A percentile compares a stretch with the other conserved stretches of the same genome.
Conservation (phyloP, 2,888 invertebrate genomes). For the Folsomia manolachei region DNA sequence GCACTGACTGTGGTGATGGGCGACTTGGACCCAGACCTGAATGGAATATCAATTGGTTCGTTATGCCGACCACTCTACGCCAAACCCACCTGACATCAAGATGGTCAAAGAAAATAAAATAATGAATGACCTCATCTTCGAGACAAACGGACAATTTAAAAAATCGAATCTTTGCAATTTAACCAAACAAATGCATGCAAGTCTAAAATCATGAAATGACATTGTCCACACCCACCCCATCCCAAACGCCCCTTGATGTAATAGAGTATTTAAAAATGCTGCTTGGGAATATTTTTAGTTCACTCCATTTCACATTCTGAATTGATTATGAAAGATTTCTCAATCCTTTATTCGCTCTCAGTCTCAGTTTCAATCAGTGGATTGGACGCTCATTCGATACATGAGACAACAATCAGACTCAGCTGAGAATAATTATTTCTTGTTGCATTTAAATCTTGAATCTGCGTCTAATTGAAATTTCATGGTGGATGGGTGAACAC, state of each 20-base stretch:
- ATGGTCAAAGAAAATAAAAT: neutral
- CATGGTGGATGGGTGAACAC: neutral
- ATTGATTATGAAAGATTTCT: slow-evolving; percentile 2
- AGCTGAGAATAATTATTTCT: slow-evolving; percentile 2
- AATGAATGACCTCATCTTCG: neutral
- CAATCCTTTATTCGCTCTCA: neutral
- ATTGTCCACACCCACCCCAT: neutral
- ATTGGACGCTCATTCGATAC: neutral
- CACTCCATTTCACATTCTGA: slow-evolving; percentile 3
- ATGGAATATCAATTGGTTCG: slow-evolving; percentile 5
- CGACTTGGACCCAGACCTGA: neutral
- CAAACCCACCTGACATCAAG: neutral
- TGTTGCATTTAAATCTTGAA: neutral
- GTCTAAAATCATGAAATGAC: no score
- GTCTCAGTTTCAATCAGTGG: neutral
- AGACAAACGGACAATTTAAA: neutral
- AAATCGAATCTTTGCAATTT: neutral
- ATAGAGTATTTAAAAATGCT: neutral
- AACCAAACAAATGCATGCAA: no score
- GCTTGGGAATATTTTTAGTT: neutral
- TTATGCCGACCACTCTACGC: neutral
- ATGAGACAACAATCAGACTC: neutral
- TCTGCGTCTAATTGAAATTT: slow-evolving; percentile 8
- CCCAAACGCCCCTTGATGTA: neutral
- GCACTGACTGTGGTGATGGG: neutral